A percentile compares a stretch with the other conserved stretches of the same genome.
Evolutionary conservation across 2,797 vertebrate genomes (phyloP).

Genomic region (Megaceryle alcyon): DNA sequence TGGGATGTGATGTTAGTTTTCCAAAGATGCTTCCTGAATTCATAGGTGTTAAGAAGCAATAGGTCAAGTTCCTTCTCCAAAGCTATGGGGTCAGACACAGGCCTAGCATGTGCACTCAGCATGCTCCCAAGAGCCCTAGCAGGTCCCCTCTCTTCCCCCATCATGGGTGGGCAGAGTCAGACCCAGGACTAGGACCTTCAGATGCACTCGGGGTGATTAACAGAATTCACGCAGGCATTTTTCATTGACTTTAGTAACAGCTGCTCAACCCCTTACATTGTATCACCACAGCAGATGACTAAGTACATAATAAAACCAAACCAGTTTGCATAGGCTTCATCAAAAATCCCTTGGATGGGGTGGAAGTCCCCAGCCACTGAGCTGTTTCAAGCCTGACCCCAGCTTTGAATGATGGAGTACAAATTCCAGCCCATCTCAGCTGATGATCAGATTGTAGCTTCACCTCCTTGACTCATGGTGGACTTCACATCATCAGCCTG

Average conservation of each 20-base stretch:
- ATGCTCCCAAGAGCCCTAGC: not conserved
- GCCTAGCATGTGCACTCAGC: not conserved
- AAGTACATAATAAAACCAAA: not conserved
- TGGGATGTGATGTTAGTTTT: not conserved
- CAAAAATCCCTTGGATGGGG: not conserved
- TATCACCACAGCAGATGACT: not conserved
- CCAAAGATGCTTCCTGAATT: not conserved
- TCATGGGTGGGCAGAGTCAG: not conserved
- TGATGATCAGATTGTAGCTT: not conserved
- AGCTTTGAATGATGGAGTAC: not conserved
- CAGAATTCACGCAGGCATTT: not conserved
- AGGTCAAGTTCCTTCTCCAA: not conserved
- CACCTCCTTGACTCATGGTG: constrained; percentile 32
- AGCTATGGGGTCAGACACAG: not conserved
- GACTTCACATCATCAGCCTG: constrained; percentile 21
- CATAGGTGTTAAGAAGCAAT: rapidly evolving
- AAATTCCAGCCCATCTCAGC: not conserved
- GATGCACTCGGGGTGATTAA: not conserved
- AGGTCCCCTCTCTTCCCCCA: not conserved
- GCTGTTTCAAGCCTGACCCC: not conserved
- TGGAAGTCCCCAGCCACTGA: not conserved
- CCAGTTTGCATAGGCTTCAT: not conserved
- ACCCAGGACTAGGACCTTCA: not conserved
- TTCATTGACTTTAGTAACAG: constrained; percentile 34
- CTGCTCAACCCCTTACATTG: not conserved